Percentiles rank a stretch among this genome's conserved stretches.
phyloP scores from a whole-genome alignment of 2,888 invertebrate species.

The Plutella xylostella region DNA sequence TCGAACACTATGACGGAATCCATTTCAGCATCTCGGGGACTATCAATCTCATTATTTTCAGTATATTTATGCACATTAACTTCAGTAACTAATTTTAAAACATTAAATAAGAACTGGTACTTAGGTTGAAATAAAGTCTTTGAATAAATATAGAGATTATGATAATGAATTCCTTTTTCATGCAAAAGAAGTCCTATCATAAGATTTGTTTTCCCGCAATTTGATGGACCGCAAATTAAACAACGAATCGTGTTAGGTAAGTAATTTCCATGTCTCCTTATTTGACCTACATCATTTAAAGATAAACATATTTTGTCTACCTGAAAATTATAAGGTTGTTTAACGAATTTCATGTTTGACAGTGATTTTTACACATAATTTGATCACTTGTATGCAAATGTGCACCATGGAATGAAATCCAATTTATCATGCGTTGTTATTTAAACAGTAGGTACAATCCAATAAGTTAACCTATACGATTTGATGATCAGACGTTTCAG shows the following conservation, averaged over 20 bases:
- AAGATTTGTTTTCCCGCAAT: neutral
- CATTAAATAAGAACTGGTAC: neutral
- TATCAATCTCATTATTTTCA: neutral
- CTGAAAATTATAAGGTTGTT: neutral
- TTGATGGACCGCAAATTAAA: neutral
- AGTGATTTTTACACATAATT: too few species aligned
- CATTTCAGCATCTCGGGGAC: neutral
- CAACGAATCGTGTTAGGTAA: neutral
- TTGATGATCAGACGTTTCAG: too few species aligned
- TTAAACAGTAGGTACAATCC: too few species aligned
- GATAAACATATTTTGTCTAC: neutral
- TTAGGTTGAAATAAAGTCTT: neutral
- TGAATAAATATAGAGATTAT: neutral
- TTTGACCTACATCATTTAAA: neutral
- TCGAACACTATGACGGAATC: slow-evolving; percentile 10
- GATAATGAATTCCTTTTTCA: neutral
- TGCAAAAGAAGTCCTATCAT: neutral
- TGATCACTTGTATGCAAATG: too few species aligned
- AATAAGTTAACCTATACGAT: too few species aligned
- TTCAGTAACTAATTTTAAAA: neutral
- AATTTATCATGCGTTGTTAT: too few species aligned
- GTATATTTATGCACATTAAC: neutral
- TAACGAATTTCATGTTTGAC: neutral
- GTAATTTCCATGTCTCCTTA: neutral
- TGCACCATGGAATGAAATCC: too few species aligned